A percentile compares a stretch with the other conserved stretches of the same genome.
Conservation (phyloP, 1,140 invertebrate species). For the Armadillidium nasatum region DNA sequence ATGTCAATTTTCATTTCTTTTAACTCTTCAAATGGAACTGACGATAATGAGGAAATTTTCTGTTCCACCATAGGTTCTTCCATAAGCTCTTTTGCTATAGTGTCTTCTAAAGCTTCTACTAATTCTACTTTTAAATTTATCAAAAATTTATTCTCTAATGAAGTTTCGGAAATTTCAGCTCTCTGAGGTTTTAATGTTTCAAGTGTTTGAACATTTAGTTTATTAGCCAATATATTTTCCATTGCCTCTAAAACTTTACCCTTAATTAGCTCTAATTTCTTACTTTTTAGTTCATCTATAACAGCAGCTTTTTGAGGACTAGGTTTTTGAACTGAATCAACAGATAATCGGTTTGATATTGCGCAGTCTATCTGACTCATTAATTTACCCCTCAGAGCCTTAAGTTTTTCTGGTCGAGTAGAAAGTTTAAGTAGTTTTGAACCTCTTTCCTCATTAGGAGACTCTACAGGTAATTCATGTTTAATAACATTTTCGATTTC, state of each 20-base stretch:
- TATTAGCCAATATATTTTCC: neutral
- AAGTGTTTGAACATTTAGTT: neutral
- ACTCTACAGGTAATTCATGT: too few relatives aligned
- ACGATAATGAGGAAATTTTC: too few relatives aligned
- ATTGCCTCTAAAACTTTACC: neutral
- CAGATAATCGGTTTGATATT: too few relatives aligned
- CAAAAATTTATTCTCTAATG: neutral
- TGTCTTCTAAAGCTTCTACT: neutral
- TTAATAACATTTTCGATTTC: too few relatives aligned
- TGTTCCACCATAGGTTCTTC: neutral
- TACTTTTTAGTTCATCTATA: too few relatives aligned
- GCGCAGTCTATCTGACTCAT: too few relatives aligned
- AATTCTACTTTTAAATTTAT: neutral
- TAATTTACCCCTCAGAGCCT: too few relatives aligned
- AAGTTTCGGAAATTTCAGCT: neutral
- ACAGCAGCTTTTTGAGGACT: too few relatives aligned
- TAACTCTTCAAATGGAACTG: neutral
- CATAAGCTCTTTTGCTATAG: neutral
- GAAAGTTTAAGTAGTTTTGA: too few relatives aligned
- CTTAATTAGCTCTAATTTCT: neutral
- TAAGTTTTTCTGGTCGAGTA: too few relatives aligned
- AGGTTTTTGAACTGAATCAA: too few relatives aligned
- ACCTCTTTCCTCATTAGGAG: too few relatives aligned
- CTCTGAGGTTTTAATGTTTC: neutral
- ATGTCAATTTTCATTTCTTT: neutral